A percentile compares a stretch with the other conserved stretches of the same genome.
Conservation (phyloP, 2,797 vertebrate species). For the Siniperca scherzeri region DNA sequence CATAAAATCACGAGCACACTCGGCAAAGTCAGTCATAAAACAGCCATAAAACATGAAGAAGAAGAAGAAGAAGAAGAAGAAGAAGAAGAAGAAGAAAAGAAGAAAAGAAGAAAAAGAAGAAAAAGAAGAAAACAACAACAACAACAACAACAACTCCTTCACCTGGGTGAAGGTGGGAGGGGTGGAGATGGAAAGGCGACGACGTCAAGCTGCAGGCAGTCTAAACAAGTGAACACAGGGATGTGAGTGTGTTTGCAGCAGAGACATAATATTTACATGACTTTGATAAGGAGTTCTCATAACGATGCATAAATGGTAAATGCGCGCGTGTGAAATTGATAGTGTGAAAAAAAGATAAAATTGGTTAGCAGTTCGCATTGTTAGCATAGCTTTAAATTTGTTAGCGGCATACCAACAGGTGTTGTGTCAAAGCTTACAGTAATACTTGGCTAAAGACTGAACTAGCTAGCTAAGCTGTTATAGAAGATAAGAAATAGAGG, state of each 20-base stretch:
- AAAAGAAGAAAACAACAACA: not conserved
- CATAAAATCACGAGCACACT: not conserved
- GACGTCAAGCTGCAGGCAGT: not conserved
- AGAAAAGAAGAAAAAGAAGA: not conserved
- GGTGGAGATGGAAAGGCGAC: no score
- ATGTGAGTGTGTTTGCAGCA: no score
- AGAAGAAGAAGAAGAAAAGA: no score
- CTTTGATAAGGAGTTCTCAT: rapidly evolving
- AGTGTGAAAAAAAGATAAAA: not conserved
- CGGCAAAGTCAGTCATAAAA: not conserved
- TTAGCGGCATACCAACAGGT: no score
- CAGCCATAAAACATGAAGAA: not conserved
- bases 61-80: constrained; percentile 1
- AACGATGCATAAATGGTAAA: not conserved
- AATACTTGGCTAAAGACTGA: not conserved
- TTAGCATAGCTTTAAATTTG: not conserved
- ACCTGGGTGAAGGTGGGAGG: not conserved
- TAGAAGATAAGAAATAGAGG: no score
- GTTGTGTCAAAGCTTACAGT: not conserved
- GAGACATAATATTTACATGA: not conserved
- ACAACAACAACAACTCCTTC: not conserved
- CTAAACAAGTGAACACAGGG: not conserved
- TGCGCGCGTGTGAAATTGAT: no score
- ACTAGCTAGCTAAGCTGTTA: not conserved
- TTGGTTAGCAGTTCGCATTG: not conserved